A percentile compares a stretch with the other conserved stretches of the same genome.
Evolutionary conservation across 2,888 invertebrate species (phyloP).

Genomic region (Cephonodes hylas): DNA sequence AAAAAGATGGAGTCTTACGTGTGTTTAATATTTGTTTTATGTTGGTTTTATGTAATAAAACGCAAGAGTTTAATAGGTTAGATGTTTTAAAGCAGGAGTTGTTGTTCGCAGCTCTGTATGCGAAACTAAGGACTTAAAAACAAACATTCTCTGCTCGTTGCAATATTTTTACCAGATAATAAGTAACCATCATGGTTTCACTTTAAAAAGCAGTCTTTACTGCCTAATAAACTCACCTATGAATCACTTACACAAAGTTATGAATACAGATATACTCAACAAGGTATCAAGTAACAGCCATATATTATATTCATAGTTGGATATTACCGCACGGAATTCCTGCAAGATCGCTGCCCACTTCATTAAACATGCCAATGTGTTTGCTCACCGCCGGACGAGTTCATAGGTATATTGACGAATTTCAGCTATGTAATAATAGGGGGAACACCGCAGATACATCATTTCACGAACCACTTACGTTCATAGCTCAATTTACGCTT

Average conservation of each 20-base stretch:
- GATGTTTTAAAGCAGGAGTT: too few species aligned
- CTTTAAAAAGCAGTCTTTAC: too few species aligned
- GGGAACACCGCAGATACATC: background rate
- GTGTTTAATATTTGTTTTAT: background rate
- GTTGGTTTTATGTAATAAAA: too few species aligned
- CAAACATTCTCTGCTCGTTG: too few species aligned
- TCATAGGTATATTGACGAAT: background rate
- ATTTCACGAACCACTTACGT: background rate
- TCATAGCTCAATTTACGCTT: background rate
- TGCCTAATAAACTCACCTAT: too few species aligned
- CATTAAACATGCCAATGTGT: background rate
- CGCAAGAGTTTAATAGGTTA: too few species aligned
- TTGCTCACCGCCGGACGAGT: background rate
- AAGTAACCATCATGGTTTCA: too few species aligned
- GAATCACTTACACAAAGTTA: too few species aligned
- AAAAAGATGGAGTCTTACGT: background rate
- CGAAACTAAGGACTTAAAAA: too few species aligned
- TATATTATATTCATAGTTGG: background rate
- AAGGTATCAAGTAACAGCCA: background rate
- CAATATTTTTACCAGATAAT: too few species aligned
- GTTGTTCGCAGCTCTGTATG: too few species aligned
- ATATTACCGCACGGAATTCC: background rate
- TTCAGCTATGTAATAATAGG: background rate
- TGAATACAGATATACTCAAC: too few species aligned
- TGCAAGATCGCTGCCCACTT: background rate